Evolutionary conservation across 2,797 vertebrate genomes (phyloP).

Genomic region (Eulemur rubriventer): DNA sequence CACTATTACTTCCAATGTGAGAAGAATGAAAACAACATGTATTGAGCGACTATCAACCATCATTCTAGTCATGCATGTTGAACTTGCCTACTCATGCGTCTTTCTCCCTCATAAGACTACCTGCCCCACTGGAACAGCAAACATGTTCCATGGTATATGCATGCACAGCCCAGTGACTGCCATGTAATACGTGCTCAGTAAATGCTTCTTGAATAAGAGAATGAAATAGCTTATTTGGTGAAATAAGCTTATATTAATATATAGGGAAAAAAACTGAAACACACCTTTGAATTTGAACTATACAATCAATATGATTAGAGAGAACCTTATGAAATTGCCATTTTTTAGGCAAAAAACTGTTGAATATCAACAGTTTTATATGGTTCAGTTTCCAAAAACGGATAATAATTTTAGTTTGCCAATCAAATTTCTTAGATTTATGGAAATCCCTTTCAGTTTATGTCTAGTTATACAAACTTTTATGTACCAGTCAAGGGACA

Average conservation of each 20-base stretch:
- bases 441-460: not conserved
- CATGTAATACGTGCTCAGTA: not conserved
- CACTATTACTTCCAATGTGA: not conserved
- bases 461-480: not conserved
- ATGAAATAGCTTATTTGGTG: not conserved
- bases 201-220: not conserved
- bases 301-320: not conserved
- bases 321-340: not conserved
- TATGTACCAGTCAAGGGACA: not conserved
- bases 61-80: not conserved
- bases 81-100: not conserved
- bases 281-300: not conserved
- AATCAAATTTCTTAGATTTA: not conserved
- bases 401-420: not conserved
- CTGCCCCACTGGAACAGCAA: accelerated
- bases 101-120: not conserved
- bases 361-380: not conserved
- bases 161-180: not conserved
- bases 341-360: not conserved
- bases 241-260: not conserved
- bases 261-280: not conserved
- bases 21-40: not conserved
- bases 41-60: not conserved
- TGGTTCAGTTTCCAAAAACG: not conserved
- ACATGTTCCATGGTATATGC: not conserved